These are phyloP conservation scores for Puffinus mauretanicus DNA, from an alignment of 2,113 vertebrate species.

Conservation along the genomic window DNA sequence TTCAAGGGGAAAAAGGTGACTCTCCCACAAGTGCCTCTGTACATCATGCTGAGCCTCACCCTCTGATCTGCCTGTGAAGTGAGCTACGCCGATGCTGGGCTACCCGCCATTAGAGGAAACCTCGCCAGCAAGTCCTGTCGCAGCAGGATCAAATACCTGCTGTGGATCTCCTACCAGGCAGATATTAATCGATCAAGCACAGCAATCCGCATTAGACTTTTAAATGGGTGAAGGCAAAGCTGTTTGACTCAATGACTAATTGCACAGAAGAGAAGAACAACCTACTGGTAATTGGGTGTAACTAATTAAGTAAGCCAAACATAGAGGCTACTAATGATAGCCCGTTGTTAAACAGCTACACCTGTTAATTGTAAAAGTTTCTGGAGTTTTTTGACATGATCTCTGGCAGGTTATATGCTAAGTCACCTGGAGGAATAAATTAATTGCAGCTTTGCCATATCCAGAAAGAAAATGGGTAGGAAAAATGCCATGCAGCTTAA, in stretches of 20 bases:
- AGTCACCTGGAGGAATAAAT: slow-evolving; percentile 6
- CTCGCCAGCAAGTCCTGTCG: neutral
- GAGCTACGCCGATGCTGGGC: neutral
- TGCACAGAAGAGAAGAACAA: neutral
- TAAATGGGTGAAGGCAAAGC: neutral
- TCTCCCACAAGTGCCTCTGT: neutral
- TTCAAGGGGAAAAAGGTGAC: neutral
- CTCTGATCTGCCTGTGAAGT: neutral
- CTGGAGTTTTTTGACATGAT: slow-evolving; percentile 10
- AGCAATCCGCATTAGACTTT: neutral
- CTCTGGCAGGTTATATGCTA: neutral
- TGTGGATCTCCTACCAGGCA: neutral
- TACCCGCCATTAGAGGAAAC: neutral
- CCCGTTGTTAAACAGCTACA: neutral
- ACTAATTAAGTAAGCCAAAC: slow-evolving; percentile 32
- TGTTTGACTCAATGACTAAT: neutral
- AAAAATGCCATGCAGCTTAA: neutral
- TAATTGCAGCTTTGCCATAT: neutral
- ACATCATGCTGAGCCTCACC: neutral
- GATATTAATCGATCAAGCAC: slow-evolving; percentile 7
- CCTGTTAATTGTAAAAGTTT: slow-evolving; percentile 41
- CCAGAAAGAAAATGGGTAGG: neutral
- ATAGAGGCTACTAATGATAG: slow-evolving; percentile 1
- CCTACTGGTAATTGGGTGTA: neutral
- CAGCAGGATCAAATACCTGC: neutral